phyloP scores from a whole-genome alignment of 1,140 invertebrate species.

The Papilio machaon region DNA sequence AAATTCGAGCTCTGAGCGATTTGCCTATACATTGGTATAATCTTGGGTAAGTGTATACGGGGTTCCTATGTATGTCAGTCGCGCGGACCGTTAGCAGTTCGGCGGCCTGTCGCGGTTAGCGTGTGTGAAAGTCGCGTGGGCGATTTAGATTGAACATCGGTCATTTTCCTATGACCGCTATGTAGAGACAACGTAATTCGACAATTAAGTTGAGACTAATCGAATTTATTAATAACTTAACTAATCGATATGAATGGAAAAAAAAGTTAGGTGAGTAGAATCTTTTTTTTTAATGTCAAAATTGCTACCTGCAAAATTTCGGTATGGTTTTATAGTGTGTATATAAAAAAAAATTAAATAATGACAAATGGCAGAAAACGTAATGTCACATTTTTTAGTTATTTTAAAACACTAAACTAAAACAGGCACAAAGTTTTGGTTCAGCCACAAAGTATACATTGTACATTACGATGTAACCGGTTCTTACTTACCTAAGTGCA shows the following conservation, averaged over 20 bases:
- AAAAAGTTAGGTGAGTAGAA: background rate
- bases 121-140: constrained; percentile 32
- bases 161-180: constrained; percentile 32
- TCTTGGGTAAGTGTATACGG: constrained; percentile 13
- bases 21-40: constrained; percentile 7
- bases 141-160: constrained; percentile 30
- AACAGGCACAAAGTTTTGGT: background rate
- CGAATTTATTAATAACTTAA: background rate
- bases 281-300: background rate
- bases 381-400: background rate
- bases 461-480: background rate
- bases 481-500: constrained; percentile 9
- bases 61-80: constrained; percentile 25
- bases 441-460: constrained; percentile 7
- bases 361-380: background rate
- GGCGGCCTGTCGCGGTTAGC: background rate
- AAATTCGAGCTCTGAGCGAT: background rate
- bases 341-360: background rate
- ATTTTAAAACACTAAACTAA: background rate
- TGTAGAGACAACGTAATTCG: background rate
- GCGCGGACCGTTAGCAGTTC: constrained; percentile 31
- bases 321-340: background rate
- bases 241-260: background rate
- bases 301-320: background rate
- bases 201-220: constrained; percentile 5